Conservation (phyloP, 2,113 vertebrate genomes). For the Salvelinus fontinalis region DNA sequence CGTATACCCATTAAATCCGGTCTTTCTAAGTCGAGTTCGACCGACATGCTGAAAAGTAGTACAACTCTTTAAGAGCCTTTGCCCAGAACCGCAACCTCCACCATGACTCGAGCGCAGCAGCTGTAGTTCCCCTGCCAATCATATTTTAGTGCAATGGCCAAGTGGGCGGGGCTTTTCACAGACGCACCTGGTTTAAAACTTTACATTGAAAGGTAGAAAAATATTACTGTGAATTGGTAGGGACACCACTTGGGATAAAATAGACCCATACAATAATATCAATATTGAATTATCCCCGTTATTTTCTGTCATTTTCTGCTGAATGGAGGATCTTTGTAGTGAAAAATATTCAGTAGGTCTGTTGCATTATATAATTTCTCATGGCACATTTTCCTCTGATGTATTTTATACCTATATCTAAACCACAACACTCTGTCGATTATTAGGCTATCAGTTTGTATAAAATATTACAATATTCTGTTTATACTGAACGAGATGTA, state of each 20-base stretch:
- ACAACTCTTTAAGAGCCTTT: conserved; percentile 46
- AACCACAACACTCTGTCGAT: too few species aligned
- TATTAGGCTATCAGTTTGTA: too few species aligned
- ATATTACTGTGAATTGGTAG: neutral
- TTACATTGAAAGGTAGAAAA: neutral
- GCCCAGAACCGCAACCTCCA: conserved; percentile 61
- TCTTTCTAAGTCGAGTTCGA: conserved; percentile 29
- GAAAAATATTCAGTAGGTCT: neutral
- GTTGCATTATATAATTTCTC: too few species aligned
- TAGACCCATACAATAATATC: neutral
- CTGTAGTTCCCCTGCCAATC: conserved; percentile 65
- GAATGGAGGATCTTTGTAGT: too few species aligned
- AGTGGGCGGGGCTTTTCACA: conserved; percentile 57
- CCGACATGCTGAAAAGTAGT: conserved; percentile 58
- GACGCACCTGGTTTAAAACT: conserved; percentile 66
- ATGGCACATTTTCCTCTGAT: too few species aligned
- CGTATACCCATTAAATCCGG: neutral
- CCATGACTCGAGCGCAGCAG: conserved; percentile 68
- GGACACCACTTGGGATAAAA: neutral
- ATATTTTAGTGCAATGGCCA: conserved; percentile 59
- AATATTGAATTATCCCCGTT: too few species aligned
- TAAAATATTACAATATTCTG: too few species aligned
- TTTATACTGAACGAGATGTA: too few species aligned
- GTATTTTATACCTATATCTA: too few species aligned
- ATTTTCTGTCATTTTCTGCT: neutral